phyloP scores from a whole-genome alignment of 2,888 invertebrate species.

The Hanleya hanleyi region DNA sequence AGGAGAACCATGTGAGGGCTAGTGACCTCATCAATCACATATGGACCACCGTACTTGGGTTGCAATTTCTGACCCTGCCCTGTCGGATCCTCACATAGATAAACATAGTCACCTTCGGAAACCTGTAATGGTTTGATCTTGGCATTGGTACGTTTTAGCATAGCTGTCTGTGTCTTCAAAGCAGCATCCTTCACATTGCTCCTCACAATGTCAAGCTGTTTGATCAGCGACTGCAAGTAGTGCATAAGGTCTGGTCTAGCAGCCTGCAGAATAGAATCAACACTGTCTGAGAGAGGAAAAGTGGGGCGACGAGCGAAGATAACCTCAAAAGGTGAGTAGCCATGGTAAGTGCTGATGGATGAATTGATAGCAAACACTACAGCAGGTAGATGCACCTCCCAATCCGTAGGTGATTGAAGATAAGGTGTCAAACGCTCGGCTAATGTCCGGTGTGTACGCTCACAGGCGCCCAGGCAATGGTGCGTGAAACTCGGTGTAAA shows the following conservation, averaged over 20 bases:
- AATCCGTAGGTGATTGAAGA: not conserved
- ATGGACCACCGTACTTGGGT: slow-evolving; percentile 32
- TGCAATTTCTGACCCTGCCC: slow-evolving; percentile 33
- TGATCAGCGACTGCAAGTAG: not conserved
- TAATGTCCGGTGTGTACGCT: slow-evolving; percentile 1
- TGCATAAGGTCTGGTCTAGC: not conserved
- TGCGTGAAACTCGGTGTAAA: slow-evolving; percentile 5
- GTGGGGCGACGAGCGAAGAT: slow-evolving; percentile 8
- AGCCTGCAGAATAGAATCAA: not conserved
- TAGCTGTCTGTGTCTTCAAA: slow-evolving; percentile 11
- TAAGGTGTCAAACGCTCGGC: not conserved
- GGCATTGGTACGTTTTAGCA: slow-evolving; percentile 15
- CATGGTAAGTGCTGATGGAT: not conserved
- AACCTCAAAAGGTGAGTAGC: slow-evolving; percentile 11
- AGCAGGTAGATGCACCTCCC: not conserved
- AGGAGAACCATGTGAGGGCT: slow-evolving; percentile 32
- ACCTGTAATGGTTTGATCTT: slow-evolving; percentile 11
- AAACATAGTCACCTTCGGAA: slow-evolving; percentile 36
- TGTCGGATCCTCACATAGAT: slow-evolving; percentile 24
- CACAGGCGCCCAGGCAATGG: slow-evolving; percentile 5
- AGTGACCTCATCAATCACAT: slow-evolving; percentile 28
- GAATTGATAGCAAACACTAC: slow-evolving; percentile 6
- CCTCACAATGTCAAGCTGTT: not conserved
- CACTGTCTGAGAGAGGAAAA: not conserved
- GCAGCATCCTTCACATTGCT: not conserved